These are phyloP conservation scores for Axea sp. DNA, from an alignment of 2,888 invertebrate genomes.

Conservation along the genomic window DNA sequence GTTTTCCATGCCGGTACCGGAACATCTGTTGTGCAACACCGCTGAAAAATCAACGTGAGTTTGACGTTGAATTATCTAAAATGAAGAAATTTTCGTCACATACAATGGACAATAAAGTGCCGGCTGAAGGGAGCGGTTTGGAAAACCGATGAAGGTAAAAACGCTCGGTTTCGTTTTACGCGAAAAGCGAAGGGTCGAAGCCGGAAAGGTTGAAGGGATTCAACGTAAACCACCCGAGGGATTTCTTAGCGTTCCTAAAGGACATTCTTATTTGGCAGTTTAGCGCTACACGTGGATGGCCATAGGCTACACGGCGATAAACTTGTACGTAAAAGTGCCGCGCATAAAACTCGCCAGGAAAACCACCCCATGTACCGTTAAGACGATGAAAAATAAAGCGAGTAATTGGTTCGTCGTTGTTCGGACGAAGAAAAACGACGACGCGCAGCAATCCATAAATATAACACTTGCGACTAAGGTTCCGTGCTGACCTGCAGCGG, in stretches of 20 bases:
- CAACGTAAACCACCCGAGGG: slow-evolving; percentile 65
- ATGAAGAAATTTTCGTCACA: slow-evolving; percentile 48
- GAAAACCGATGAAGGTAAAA: slow-evolving; percentile 55
- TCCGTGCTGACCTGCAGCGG: too few species aligned
- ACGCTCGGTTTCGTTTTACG: slow-evolving; percentile 68
- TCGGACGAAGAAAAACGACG: neutral
- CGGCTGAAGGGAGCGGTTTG: slow-evolving; percentile 5
- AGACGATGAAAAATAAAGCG: slow-evolving; percentile 55
- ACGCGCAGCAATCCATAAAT: slow-evolving; percentile 17
- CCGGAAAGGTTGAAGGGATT: slow-evolving; percentile 41
- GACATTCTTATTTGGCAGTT: slow-evolving; percentile 73
- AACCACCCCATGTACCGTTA: slow-evolving; percentile 23
- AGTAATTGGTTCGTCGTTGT: slow-evolving; percentile 47
- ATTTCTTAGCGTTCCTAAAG: slow-evolving; percentile 70
- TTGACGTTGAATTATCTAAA: too few species aligned
- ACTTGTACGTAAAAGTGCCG: slow-evolving; percentile 68
- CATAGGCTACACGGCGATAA: slow-evolving; percentile 73
- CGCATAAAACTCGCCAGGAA: slow-evolving; percentile 71
- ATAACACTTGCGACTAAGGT: slow-evolving; percentile 18
- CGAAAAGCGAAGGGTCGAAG: slow-evolving; percentile 48
- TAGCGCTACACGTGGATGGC: slow-evolving; percentile 69
- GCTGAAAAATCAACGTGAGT: slow-evolving; percentile 5
- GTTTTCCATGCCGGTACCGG: too few species aligned
- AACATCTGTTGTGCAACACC: neutral
- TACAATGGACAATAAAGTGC: slow-evolving; percentile 19